Evolutionary conservation across 1,140 invertebrate species (phyloP).

Genomic region (Nasonia vitripennis): DNA sequence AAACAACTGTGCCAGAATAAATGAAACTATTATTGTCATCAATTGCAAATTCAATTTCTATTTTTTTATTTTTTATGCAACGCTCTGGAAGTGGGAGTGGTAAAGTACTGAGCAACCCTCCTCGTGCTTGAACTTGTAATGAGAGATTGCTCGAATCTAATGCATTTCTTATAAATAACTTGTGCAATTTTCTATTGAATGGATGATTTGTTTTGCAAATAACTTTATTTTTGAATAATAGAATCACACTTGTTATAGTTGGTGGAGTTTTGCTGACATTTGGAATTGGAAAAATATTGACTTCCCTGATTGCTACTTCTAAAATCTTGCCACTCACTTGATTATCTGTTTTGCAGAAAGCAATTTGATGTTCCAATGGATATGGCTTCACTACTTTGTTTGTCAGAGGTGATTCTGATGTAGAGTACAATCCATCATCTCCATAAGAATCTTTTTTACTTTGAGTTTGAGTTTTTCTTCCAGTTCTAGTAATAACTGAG

Average conservation of each 20-base stretch:
- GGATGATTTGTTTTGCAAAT: slow-evolving; percentile 65
- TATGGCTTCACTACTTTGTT: slow-evolving; percentile 62
- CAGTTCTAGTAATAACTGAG: slow-evolving; percentile 55
- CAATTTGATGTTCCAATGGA: slow-evolving; percentile 52
- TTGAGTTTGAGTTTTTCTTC: slow-evolving; percentile 35
- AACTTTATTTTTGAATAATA: slow-evolving; percentile 64
- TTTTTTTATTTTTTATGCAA: slow-evolving; percentile 60
- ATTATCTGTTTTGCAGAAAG: slow-evolving; percentile 54
- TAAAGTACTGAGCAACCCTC: slow-evolving; percentile 58
- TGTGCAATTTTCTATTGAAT: slow-evolving; percentile 69
- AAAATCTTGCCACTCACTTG: slow-evolving; percentile 61
- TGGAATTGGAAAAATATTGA: slow-evolving; percentile 56
- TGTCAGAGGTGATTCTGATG: slow-evolving; percentile 61
- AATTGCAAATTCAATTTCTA: slow-evolving; percentile 70
- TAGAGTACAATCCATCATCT: slow-evolving; percentile 67
- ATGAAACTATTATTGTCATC: slow-evolving; percentile 53
- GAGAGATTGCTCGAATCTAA: slow-evolving; percentile 62
- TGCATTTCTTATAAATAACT: slow-evolving; percentile 63
- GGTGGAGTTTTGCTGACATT: slow-evolving; percentile 48
- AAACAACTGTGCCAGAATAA: slow-evolving; percentile 64
- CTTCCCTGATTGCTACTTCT: slow-evolving; percentile 67
- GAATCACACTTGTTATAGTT: slow-evolving; percentile 58
- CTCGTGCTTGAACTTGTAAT: slow-evolving; percentile 59
- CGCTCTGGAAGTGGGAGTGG: slow-evolving; percentile 68
- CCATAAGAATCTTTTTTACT: slow-evolving; percentile 30